Evolutionary conservation across 2,113 vertebrate species (phyloP), one percentile per base, ranked within the genome.

Genomic region (Gulo gulo): DNA sequence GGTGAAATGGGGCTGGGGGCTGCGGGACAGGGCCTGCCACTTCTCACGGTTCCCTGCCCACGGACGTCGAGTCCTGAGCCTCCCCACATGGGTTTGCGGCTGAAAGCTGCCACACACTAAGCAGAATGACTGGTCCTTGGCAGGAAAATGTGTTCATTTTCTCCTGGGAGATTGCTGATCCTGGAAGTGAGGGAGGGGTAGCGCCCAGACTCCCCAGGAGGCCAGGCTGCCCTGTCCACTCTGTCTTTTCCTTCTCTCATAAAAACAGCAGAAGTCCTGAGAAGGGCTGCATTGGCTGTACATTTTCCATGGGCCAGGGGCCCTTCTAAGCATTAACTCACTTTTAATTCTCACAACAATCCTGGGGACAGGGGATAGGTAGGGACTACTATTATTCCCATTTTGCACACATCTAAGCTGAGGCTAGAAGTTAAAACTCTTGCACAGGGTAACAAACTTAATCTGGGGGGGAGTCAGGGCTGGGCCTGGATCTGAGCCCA

Each of bases 51-150:
- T 52, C 16, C 18, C 34, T 69, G 69, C 50, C 34, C 42, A 20
- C 3, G 42, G 57, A 16, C 42, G 0, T 1, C 1, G 36, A 42
- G 23, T 47, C 79, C 74, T 3, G 4, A 20, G 7, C 0, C 0
- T 26, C 42, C 67, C n/a, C 1, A 2, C 67, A 42, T 31, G 18
- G 39, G 74, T 45, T 80, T 69, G 63, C 57, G 36, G 4, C 20
- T 65, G 36, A 87, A 80, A 50, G 78, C 47, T 61, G 34, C 31
- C 76, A 61, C 81, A 15, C 29, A 31, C 45, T 13, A 24, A 61
- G 63, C 76, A 36, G 31, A n/a, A 26, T 42, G 61, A 55, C 20
- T 4, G 7, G 86, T 88, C 39, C 81, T 45, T 31, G 79, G 31
- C 39, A 26, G 34, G 78, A 69, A 73, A 85, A 59, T 90, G 50